phyloP scores from a whole-genome alignment of 1,140 invertebrate species.

The Laupala kohalensis region DNA sequence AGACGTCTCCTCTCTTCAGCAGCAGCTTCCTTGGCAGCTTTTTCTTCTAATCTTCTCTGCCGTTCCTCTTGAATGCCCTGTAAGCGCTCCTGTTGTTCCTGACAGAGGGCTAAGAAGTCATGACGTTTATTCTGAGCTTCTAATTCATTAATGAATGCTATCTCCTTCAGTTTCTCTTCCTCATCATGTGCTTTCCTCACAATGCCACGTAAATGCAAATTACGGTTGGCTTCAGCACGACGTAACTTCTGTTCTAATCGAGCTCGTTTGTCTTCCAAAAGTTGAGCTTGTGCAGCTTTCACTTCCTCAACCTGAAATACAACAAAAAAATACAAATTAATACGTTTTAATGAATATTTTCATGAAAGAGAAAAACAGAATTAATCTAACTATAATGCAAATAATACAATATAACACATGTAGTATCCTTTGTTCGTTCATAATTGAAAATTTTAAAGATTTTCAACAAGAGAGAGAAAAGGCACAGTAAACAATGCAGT shows the following conservation, averaged over 20 bases:
- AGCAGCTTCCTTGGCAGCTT: constrained; percentile 86
- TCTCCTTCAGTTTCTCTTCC: constrained; percentile 91
- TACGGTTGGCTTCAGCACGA: constrained; percentile 82
- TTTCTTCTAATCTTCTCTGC: constrained; percentile 67
- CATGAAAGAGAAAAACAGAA: background rate
- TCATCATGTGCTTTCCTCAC: constrained; percentile 93
- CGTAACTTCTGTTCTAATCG: constrained; percentile 76
- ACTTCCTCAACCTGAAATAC: constrained; percentile 36
- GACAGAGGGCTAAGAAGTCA: constrained; percentile 70
- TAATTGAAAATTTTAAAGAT: too few relatives aligned
- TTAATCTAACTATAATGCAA: background rate
- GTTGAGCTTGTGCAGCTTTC: constrained; percentile 69
- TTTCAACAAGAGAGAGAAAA: too few relatives aligned
- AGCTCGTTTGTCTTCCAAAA: constrained; percentile 38
- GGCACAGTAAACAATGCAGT: too few relatives aligned
- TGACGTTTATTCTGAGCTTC: constrained; percentile 90
- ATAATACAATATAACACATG: background rate
- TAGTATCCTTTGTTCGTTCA: too few relatives aligned
- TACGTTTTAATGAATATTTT: background rate
- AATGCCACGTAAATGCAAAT: constrained; percentile 63
- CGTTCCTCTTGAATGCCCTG: constrained; percentile 57
- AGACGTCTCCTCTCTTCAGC: constrained; percentile 77
- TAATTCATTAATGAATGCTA: constrained; percentile 93
- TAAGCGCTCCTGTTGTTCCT: constrained; percentile 70
- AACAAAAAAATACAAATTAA: background rate